Conservation (phyloP, 1,140 invertebrate genomes). For the Diplogasteroides magnus region DNA sequence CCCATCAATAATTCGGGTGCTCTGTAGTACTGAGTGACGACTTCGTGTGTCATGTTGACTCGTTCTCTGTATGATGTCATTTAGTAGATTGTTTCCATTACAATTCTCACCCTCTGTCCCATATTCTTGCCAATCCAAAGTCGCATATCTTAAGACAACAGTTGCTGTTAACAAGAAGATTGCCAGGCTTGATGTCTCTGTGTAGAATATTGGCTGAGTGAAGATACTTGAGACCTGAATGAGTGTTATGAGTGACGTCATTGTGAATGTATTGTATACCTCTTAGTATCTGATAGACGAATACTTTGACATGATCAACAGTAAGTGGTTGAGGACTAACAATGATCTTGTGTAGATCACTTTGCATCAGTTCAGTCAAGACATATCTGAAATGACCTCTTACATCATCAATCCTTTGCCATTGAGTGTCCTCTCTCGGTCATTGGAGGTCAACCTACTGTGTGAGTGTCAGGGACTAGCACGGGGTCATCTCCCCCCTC, state of each 20-base stretch:
- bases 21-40: slow-evolving; percentile 82
- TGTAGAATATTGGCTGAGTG: slow-evolving; percentile 99
- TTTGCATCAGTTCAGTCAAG: slow-evolving; percentile 96
- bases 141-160: slow-evolving; percentile 99
- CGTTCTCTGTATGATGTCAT: too few species aligned
- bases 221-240: slow-evolving; percentile 86
- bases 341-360: slow-evolving; percentile 99
- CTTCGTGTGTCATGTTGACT: slow-evolving; percentile 94
- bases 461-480: not conserved
- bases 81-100: too few species aligned
- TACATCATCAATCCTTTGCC: not conserved
- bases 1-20: slow-evolving; percentile 61
- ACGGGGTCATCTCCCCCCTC: not conserved
- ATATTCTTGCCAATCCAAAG: slow-evolving; percentile 91
- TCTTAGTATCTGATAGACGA: slow-evolving; percentile 98
- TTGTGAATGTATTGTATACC: too few species aligned
- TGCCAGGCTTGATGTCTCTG: slow-evolving; percentile 95
- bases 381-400: slow-evolving; percentile 74
- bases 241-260: slow-evolving; percentile 88
- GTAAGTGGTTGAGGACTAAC: slow-evolving; percentile 95
- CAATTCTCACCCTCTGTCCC: too few species aligned
- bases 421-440: not conserved
- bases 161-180: slow-evolving; percentile 94
- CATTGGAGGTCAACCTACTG: not conserved
- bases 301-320: slow-evolving; percentile 98